Evolutionary conservation across 2,113 vertebrate genomes (phyloP).

Genomic region (Rhadina sibilatrix): DNA sequence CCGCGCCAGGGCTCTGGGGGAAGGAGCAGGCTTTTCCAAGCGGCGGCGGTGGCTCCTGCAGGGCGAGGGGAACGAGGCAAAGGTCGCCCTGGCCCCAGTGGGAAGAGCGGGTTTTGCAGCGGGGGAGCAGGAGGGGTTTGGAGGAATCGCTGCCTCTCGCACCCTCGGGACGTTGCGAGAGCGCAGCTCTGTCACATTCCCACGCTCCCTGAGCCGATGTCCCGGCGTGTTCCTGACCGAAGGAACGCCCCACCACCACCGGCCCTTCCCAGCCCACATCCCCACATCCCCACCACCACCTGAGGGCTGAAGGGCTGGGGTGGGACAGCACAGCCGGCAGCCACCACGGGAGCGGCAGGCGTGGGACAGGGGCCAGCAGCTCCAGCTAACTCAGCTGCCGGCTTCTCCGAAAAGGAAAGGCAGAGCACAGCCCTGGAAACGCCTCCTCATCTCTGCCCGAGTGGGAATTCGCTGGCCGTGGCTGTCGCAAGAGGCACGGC

Average conservation of each 20-base stretch:
- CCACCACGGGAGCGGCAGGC: neutral
- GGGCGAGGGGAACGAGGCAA: neutral
- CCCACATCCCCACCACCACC: rapidly evolving
- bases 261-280: rapidly evolving
- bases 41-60: rapidly evolving
- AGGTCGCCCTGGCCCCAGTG: rapidly evolving
- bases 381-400: neutral
- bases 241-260: neutral
- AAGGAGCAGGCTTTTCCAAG: neutral
- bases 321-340: neutral
- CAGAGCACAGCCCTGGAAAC: neutral
- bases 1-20: neutral
- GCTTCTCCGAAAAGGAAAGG: neutral
- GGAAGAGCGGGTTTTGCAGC: neutral
- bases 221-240: neutral
- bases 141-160: neutral
- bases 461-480: neutral
- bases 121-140: neutral
- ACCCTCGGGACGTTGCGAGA: neutral
- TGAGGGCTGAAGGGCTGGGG: neutral
- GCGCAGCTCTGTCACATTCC: neutral
- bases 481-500: neutral
- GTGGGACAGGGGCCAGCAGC: neutral
- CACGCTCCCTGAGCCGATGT: neutral
- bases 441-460: neutral